Evolutionary conservation across 2,113 vertebrate species (phyloP).

Genomic region (Podarcis cretensis): DNA sequence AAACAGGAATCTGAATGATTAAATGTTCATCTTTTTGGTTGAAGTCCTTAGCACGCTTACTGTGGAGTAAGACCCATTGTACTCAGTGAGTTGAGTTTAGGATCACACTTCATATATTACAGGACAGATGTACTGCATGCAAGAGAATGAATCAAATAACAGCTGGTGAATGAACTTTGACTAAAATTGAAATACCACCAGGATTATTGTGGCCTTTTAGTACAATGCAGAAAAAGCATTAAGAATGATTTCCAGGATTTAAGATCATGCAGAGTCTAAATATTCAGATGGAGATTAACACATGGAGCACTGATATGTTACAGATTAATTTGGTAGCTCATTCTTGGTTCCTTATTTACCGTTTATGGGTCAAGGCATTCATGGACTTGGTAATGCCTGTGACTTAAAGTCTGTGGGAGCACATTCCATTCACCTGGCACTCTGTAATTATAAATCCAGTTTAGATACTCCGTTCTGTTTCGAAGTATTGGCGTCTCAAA

Average conservation of each 20-base stretch:
- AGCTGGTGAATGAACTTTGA: background rate
- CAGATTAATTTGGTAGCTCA: background rate
- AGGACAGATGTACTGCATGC: background rate
- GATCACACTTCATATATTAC: background rate
- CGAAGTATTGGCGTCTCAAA: background rate
- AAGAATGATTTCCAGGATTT: background rate
- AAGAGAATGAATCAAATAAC: background rate
- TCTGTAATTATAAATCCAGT: constrained; percentile 3
- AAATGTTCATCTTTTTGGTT: background rate
- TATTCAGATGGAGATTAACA: background rate
- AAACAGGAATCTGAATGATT: background rate
- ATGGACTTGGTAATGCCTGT: background rate
- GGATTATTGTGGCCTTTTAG: background rate
- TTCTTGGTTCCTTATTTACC: background rate
- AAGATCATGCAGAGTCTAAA: background rate
- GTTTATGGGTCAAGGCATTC: background rate
- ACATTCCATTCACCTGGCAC: background rate
- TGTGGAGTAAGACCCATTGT: background rate
- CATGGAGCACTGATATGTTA: background rate
- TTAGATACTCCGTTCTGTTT: background rate
- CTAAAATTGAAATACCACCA: background rate
- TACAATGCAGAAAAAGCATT: background rate
- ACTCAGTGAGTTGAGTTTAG: background rate
- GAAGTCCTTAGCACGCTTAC: background rate
- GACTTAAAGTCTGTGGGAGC: background rate